A percentile compares a stretch with the other conserved stretches of the same genome.
These are phyloP conservation scores for Antheraea assamensis DNA, from an alignment of 2,888 invertebrate genomes.

Conservation along the genomic window DNA sequence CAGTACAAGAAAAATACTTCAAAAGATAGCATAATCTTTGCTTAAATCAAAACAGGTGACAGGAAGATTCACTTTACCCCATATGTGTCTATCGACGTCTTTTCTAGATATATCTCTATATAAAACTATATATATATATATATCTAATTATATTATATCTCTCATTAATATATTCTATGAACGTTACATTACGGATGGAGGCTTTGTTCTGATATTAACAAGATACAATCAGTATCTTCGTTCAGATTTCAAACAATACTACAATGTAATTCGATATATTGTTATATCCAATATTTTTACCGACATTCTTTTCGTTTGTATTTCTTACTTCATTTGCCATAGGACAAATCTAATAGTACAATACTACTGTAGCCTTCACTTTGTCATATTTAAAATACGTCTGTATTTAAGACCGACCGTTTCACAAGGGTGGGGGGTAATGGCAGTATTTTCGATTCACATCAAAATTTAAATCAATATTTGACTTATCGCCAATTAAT, in stretches of 20 bases:
- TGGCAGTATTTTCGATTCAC: neutral
- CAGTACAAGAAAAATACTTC: neutral
- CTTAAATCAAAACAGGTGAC: neutral
- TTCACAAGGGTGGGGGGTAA: slow-evolving; percentile 4
- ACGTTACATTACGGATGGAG: slow-evolving; percentile 18
- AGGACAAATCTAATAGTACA: too few species aligned
- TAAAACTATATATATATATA: slow-evolving; percentile 34
- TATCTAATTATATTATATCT: slow-evolving; percentile 30
- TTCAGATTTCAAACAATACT: neutral
- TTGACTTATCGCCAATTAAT: neutral
- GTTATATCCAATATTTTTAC: neutral
- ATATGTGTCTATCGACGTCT: slow-evolving; percentile 3
- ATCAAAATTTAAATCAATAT: neutral
- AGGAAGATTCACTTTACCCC: slow-evolving; percentile 5
- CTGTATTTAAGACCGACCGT: neutral
- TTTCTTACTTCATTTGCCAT: too few species aligned
- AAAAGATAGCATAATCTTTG: neutral
- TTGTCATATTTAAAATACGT: neutral
- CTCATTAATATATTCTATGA: slow-evolving; percentile 22
- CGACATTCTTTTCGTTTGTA: neutral
- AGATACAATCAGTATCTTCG: neutral
- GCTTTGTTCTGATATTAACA: slow-evolving; percentile 11
- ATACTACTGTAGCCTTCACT: too few species aligned
- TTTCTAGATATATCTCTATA: slow-evolving; percentile 28
- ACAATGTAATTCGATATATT: neutral